Base-by-base conservation (phyloP, 2,113 vertebrate species). In the Proteles cristata region DNA sequence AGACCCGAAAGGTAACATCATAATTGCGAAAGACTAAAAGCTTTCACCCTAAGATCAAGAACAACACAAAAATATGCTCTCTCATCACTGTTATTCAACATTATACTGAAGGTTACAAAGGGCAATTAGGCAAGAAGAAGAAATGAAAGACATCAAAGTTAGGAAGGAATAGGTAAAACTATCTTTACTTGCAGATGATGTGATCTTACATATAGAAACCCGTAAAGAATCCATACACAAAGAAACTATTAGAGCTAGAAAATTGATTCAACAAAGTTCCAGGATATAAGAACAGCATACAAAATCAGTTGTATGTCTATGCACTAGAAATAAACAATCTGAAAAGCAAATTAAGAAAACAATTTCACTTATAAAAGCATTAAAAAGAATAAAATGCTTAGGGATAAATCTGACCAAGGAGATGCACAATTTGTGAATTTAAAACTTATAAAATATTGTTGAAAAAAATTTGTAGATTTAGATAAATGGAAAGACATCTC, bases 331-430 rank as follows among this genome's bases (percentile, higher is more conserved):
- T 85, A 16, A 93, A 73, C 23, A 90, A 63, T 55, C n/a, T 45
- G 58, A 79, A 93, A 93, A 93, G 23, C 14, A 93, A 93, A 84
- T 69, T 48, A 73, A 93, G 48, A 82, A 87, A 93, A 88, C 26
- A 84, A 50, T 69, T 83, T 31, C 39, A 83, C 15, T 61, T 81
- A n/a, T 77, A 65, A 96, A 45, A 80, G 10, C 28, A 80, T 55
- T 58, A 94, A 63, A 81, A 85, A 71, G 39, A 93, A 69, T 77
- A 93, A 71, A 48, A 94, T 88, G 69, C 53, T 88, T 69, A 92
- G 4, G 77, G 87, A 92, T 33, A 95, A 95, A 73, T 71, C 77
- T 91, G 63, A 80, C 43, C 53, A 92, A 92, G 19, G 21, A 90
- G 12, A 26, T 73, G 2, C 25, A 96, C 43, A 15, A 81, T 35